phyloP scores from a whole-genome alignment of 1,140 invertebrate species.

The Sinonovacula constricta region DNA sequence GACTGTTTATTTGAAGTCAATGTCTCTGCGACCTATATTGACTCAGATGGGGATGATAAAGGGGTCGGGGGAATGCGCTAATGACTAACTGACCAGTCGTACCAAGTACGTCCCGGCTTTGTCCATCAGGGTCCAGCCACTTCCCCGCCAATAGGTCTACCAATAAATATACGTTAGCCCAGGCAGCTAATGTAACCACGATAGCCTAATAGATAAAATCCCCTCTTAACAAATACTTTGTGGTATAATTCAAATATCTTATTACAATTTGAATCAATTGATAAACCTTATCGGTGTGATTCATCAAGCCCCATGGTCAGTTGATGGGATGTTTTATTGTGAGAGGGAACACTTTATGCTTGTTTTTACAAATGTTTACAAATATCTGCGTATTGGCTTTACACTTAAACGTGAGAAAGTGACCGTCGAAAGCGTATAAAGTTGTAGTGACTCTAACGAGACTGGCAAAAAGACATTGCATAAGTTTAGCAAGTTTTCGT shows the following conservation, averaged over 20 bases:
- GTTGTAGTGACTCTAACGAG: too few species aligned
- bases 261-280: constrained; percentile 43
- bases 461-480: too few species aligned
- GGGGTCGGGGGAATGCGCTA: not conserved
- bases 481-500: too few species aligned
- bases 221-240: constrained; percentile 36
- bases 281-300: constrained; percentile 28
- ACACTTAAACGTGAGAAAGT: not conserved
- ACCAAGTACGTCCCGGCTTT: constrained; percentile 15
- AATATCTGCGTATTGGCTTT: not conserved
- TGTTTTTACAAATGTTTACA: not conserved
- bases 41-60: constrained; percentile 18
- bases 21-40: constrained; percentile 25
- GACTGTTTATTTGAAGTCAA: constrained; percentile 19
- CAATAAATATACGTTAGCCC: constrained; percentile 15
- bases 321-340: not conserved
- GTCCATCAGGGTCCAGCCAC: not conserved
- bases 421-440: too few species aligned
- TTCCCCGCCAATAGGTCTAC: constrained; percentile 31
- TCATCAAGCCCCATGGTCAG: not conserved
- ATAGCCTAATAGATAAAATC: constrained; percentile 11
- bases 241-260: constrained; percentile 45
- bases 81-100: not conserved
- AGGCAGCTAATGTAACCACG: constrained; percentile 20
- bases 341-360: not conserved